A percentile compares a stretch with the other conserved stretches of the same genome.
phyloP scores from a whole-genome alignment of 2,797 vertebrate genomes.

The Fringilla coelebs region DNA sequence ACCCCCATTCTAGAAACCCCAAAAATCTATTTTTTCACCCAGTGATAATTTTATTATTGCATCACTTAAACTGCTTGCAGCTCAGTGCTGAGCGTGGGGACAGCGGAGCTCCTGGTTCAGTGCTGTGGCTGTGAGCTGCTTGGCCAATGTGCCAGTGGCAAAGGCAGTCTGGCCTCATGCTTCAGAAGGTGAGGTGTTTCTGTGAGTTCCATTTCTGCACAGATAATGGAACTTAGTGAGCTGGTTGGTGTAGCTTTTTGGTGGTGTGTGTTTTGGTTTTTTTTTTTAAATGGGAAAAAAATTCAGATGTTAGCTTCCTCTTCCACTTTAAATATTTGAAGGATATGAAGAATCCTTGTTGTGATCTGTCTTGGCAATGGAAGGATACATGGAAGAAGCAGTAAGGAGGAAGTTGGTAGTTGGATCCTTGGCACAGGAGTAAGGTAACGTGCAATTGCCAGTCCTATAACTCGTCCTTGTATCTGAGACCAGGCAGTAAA shows the following conservation, averaged over 20 bases:
- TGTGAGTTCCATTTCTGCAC: background rate
- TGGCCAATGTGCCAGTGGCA: background rate
- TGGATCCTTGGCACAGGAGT: background rate
- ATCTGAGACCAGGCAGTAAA: background rate
- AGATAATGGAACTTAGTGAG: background rate
- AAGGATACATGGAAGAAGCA: background rate
- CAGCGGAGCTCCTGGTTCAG: background rate
- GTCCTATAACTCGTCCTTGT: background rate
- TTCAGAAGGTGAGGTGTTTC: background rate
- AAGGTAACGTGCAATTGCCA: background rate
- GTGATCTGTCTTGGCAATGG: background rate
- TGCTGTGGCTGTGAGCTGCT: background rate
- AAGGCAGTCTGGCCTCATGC: background rate
- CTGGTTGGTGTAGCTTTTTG: background rate
- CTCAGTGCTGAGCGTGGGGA: background rate
- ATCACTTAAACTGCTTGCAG: too few relatives aligned
- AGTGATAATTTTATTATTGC: too few relatives aligned
- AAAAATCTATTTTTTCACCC: too few relatives aligned
- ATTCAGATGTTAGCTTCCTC: background rate
- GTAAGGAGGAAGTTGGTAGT: background rate
- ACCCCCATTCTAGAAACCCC: too few relatives aligned
- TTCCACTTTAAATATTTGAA: background rate
- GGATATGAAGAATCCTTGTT: background rate
- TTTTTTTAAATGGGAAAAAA: too few relatives aligned
- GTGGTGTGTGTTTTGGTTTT: too few relatives aligned